A percentile compares a stretch with the other conserved stretches of the same genome.
phyloP scores from a whole-genome alignment of 1,140 invertebrate species.

The Helicoverpa armigera region DNA sequence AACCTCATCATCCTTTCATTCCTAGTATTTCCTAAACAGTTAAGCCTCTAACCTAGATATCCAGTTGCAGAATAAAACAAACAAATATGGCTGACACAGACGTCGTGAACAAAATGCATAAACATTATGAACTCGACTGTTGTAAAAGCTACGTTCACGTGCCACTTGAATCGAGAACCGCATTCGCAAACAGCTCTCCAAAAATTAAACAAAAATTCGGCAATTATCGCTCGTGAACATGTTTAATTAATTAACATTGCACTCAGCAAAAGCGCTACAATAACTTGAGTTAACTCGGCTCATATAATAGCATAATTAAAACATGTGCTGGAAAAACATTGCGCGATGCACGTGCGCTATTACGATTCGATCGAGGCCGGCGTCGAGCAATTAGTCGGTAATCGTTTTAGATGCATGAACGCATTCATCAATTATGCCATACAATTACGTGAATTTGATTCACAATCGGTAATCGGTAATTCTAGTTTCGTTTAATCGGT shows the following conservation, averaged over 20 bases:
- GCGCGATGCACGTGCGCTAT: background rate
- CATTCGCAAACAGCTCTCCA: slow-evolving; percentile 19
- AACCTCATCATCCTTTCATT: background rate
- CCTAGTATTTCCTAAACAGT: too few species aligned
- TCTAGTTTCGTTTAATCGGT: background rate
- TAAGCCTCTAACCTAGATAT: too few species aligned
- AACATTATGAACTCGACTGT: background rate
- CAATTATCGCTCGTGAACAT: too few species aligned
- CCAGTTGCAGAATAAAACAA: too few species aligned
- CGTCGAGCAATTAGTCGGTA: slow-evolving; percentile 37
- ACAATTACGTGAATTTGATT: slow-evolving; percentile 14
- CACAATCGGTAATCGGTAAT: slow-evolving; percentile 18
- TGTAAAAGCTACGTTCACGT: background rate
- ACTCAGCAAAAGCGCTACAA: background rate
- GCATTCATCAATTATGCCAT: slow-evolving; percentile 44
- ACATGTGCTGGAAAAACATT: slow-evolving; percentile 4
- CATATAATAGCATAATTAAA: background rate
- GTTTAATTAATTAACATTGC: too few species aligned
- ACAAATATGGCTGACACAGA: too few species aligned
- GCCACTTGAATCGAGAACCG: background rate
- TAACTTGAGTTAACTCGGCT: slow-evolving; percentile 1
- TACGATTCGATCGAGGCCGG: background rate
- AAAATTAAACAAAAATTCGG: too few species aligned
- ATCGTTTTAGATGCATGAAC: slow-evolving; percentile 47
- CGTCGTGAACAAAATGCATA: background rate